Evolutionary conservation across 2,797 vertebrate genomes (phyloP), one percentile per base, ranked within the genome.

Genomic region (Helostoma temminkii): DNA sequence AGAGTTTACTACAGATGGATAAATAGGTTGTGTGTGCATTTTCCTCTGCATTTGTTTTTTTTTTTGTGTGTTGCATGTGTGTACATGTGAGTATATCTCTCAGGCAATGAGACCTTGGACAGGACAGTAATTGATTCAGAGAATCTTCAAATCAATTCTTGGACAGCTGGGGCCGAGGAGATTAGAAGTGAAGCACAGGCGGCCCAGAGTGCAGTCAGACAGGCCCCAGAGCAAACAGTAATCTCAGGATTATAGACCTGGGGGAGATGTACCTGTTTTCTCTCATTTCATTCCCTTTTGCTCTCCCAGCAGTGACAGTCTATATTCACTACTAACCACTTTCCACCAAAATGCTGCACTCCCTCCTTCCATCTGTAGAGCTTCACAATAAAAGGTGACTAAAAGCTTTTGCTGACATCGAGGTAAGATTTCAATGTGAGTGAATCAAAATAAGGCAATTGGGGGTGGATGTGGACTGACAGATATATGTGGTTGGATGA

Each of bases 121-220:
- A 90, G 89, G 75, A 88, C 78, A 90, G 93, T 94, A 94, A 95
- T 95, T 94, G 94, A 95, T 95, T 95, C 93, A 90, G 92, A 93
- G 93, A 93, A 94, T 94, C 92, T 93, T 93, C 92, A 90, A 94
- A 95, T 95, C 93, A 94, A 94, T 95, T 94, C 91, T 86, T 79
- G 90, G 93, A 93, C 93, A 93, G 93, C 94, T 94, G 93, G 89
- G 93, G 85, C 93, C 76, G 75, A 82, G 90, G 91, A 95, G 94
- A 95, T 95, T 94, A 94, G 93, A 93, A 91, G 91, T 91, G 92
- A 93, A 92, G 92, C 90, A 71, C 85, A 75, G 90, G 87, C 84
- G 63, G 90, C 87, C 88, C 54, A 53, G 72, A 93, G 92, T 92
- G 89, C 88, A 91, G 90, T 90, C 85, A 86, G 88, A 89, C 86